Evolutionary conservation across 2,113 vertebrate species (phyloP), one percentile per base, ranked within the genome.

Genomic region (Anser brachyrhynchus): DNA sequence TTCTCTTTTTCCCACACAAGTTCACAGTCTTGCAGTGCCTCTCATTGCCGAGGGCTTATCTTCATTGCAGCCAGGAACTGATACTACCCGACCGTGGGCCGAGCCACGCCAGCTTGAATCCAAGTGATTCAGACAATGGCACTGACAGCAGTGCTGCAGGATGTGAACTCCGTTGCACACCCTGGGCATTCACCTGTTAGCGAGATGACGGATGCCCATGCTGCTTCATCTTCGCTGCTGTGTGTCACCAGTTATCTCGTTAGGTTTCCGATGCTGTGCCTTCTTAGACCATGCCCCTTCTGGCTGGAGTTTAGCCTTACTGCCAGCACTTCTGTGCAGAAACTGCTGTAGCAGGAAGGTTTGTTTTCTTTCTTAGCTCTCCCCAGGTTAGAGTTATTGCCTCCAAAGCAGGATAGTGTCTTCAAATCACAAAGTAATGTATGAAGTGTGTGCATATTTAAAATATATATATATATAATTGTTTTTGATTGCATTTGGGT

Each of bases 281-380:
- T 67, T 59, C 3, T 0, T 8, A 3, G 2, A 1, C 57, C 29
- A 0, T 31, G 52, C 9, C 54, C n/a, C 39, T 57, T 54, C 59
- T 33, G 58, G n/a, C 59, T 58, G 31, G 9, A 82, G 54, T 52
- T 66, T 9, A 33, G 57, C 78, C 67, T 54, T 9, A 2, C 39
- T 66, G 13, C 41, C 31, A 23, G 70, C 8, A 1, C 20, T 66
- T 69, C 57, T 67, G 74, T 41, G 22, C 69, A 39, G 51, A 21
- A 26, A 28, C 6, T 51, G 20, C 15, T 20, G 37, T 25, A 20
- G 33, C 39, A 44, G 46, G 37, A 64, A 33, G 28, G 22, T 3
- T 41, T 44, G 5, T 14, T 28, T 85, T 31, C 49, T 74, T 83
- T 44, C 71, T 80, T 26, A 35, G 28, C 28, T 43, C 44, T 79